Evolutionary conservation across 1,140 invertebrate species (phyloP).

Genomic region (Teleogryllus occipitalis): DNA sequence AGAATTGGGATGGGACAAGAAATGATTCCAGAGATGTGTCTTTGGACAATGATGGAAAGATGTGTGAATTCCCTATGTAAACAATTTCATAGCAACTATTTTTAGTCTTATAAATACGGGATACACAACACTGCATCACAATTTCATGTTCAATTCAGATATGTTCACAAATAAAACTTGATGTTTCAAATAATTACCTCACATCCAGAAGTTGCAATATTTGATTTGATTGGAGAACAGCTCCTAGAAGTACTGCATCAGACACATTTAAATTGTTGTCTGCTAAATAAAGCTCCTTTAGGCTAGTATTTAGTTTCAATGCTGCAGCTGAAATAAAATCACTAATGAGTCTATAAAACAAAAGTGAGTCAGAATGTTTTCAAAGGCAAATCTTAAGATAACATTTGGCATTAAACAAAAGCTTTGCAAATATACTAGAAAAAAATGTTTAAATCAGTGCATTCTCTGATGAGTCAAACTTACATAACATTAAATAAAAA

Average conservation of each 20-base stretch:
- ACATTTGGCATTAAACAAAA: too few species aligned
- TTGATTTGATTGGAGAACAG: conserved; percentile 56
- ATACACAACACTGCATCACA: too few species aligned
- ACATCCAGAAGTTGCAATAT: conserved; percentile 70
- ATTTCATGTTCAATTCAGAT: neutral
- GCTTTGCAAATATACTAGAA: too few species aligned
- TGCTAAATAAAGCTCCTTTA: conserved; percentile 73
- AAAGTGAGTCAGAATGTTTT: too few species aligned
- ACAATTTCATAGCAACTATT: neutral
- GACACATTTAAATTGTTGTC: conserved; percentile 66
- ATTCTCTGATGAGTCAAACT: too few species aligned
- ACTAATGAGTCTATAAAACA: neutral
- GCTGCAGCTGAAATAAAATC: conserved; percentile 53
- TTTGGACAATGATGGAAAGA: neutral
- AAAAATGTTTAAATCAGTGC: too few species aligned
- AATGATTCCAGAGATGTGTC: too few species aligned
- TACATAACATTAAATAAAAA: too few species aligned
- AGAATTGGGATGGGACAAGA: too few species aligned
- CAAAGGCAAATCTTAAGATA: too few species aligned
- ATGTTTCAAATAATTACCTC: conserved; percentile 36
- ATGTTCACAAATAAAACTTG: conserved; percentile 1
- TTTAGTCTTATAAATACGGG: neutral
- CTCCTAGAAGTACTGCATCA: conserved; percentile 70
- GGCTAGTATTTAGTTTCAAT: conserved; percentile 66
- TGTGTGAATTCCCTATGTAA: neutral